Base-by-base conservation (phyloP, 2,888 invertebrate genomes). In the Campoletis raptor region DNA sequence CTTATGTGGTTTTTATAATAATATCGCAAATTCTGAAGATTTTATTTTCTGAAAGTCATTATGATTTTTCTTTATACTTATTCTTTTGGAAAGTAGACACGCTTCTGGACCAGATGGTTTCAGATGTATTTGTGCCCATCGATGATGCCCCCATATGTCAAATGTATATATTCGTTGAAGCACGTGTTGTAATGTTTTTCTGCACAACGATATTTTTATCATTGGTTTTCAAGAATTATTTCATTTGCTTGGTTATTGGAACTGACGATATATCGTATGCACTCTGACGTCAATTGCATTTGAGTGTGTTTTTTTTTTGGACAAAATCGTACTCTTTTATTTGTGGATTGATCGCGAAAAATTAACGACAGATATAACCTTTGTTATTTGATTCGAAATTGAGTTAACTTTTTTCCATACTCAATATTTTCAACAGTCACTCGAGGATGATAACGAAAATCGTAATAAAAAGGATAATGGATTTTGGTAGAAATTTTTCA, bases 21-120 rank as follows among this genome's bases (percentile, higher is more conserved):
- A 57, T 74, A 40, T 74, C 36, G 57, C 57, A 61, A 61, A 74
- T 74, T 36, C 40, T 61, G 21, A 57, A 74, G 61, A 70, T 18
- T 18, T 48, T 70, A 70, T 48, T 48, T 70, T 48, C 30, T 70
- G 24, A 45, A 48, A 70, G 15, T 70, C 48, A 70, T 70, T 70
- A 70, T 40, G 45, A 48, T 24, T 79, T 69, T 69, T 57, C 21
- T 48, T 54, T 30, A 42, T 76, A 10, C 61, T 54, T 45, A 21
- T 64, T 73, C 48, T 64, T 66, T 64, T 64, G 64, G 54, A 21
- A 57, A 36, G 37, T 69, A 12, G 37, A 80, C 48, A 73, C 52
- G 21, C 80, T 61, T 15, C 24, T 30, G 45, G 74, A 36, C 42
- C 42, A 42, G 67, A 67, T 67, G 40, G 18, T 66, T 9, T 9